Evolutionary conservation across 2,797 vertebrate genomes (phyloP), one percentile per base, ranked within the genome.

Genomic region (Pseudomugil tenellus): DNA sequence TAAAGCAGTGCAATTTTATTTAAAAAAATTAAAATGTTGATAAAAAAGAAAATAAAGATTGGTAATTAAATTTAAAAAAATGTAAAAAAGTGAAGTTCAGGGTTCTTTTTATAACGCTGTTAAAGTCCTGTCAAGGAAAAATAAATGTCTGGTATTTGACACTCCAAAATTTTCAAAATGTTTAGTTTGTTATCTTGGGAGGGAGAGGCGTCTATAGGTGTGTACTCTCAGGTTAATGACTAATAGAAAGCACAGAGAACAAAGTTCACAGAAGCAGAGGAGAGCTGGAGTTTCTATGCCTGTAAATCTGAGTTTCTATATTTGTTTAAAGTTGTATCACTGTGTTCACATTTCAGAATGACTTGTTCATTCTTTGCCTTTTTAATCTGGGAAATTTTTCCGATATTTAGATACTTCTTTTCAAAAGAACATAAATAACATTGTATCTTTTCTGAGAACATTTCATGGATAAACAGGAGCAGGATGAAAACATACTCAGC

Each of bases 211-310:
- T 80, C 66, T 78, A 52, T 76, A 79, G 80, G 84, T 91, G 88
- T 90, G 88, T 89, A 80, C 76, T 76, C 75, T 90, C 84, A 84
- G 88, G 91, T 95, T 94, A 94, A 94, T 95, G 87, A 92, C 83
- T 94, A 90, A 94, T 90, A 74, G 70, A 89, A 79, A 37, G 63
- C 60, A 65, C 51, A 89, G 78, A 37, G 63, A 58, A 65, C 51
- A 85, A 91, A 91, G 90, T 91, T 87, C 87, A 83, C 70, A 67
- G 52, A 55, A 63, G 62, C 75, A 74, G 70, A 46, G 19, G 58
- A 78, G 67, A 79, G 67, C 35, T 77, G 67, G 79, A 84, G 12
- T 52, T 52, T 70, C 46, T 12, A 26, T 51, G 31, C 56, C 52
- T 46, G 31, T 62, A 74, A 77, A 81, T 80, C 61, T 78, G 14